Evolutionary conservation across 2,797 vertebrate genomes (phyloP).

Genomic region (Acestrorhynchus altus): DNA sequence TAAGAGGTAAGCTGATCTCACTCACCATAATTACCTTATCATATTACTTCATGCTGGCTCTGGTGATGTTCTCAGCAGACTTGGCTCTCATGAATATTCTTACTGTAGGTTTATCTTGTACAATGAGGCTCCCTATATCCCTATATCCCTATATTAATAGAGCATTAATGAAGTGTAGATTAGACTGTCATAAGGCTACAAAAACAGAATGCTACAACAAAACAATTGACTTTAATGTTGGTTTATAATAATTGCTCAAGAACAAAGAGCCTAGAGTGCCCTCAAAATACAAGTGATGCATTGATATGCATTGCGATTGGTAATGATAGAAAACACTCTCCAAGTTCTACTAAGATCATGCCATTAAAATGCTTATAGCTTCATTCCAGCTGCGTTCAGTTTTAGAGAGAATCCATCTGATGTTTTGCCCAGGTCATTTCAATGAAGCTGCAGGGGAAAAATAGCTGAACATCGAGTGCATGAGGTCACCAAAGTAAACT

Average conservation of each 20-base stretch:
- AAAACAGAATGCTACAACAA: not conserved
- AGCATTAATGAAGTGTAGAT: not conserved
- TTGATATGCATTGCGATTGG: too few species aligned
- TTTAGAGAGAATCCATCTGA: constrained; percentile 1
- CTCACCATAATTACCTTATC: constrained; percentile 43
- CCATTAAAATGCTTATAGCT: constrained; percentile 9
- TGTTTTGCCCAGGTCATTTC: constrained; percentile 18
- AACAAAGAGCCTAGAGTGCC: not conserved
- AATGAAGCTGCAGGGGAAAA: not conserved
- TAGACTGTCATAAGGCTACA: not conserved
- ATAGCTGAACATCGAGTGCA: constrained; percentile 16
- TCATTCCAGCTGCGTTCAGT: constrained; percentile 10
- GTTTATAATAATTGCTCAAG: too few species aligned
- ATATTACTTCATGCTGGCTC: constrained; percentile 32
- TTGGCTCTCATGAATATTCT: constrained; percentile 23
- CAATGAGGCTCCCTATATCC: not conserved
- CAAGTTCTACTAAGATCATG: not conserved
- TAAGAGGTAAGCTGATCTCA: constrained; percentile 41
- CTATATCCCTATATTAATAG: not conserved
- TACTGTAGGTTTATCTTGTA: not conserved
- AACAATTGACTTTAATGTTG: too few species aligned
- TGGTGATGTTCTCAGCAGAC: not conserved
- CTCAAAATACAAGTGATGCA: not conserved
- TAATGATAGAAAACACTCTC: not conserved
- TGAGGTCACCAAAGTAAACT: constrained; percentile 30